Conservation (phyloP, 2,797 vertebrate genomes). For the Eidolon dupreanum region DNA sequence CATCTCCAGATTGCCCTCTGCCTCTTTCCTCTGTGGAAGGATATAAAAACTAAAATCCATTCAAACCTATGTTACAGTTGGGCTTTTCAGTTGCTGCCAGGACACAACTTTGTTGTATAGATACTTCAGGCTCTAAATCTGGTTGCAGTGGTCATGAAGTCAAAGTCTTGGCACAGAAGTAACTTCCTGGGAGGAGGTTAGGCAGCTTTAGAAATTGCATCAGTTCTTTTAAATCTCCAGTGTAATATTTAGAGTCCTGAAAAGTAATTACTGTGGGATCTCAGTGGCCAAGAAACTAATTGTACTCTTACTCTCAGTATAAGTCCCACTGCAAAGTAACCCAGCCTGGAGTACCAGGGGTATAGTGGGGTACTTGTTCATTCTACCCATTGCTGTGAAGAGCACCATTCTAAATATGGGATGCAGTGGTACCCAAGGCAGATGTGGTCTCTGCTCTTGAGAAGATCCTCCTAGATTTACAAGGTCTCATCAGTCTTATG, state of each 20-base stretch:
- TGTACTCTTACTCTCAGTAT: not conserved
- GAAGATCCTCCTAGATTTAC: not conserved
- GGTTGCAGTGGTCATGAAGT: not conserved
- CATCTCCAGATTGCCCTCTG: not conserved
- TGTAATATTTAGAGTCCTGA: not conserved
- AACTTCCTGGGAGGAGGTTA: conserved; percentile 62
- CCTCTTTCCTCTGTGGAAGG: not conserved
- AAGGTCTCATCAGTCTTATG: not conserved
- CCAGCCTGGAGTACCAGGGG: not conserved
- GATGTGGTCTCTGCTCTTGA: accelerated
- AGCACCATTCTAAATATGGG: accelerated
- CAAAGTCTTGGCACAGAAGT: conserved; percentile 4
- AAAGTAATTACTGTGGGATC: conserved; percentile 45
- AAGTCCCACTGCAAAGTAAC: not conserved
- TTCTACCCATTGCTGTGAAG: accelerated
- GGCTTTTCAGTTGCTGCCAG: not conserved
- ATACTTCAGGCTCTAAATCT: conserved; percentile 23
- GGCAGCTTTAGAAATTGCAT: conserved; percentile 52
- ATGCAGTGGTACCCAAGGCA: accelerated
- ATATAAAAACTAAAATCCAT: not conserved
- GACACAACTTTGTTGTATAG: not conserved
- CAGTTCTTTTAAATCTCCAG: conserved; percentile 26
- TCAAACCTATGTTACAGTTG: not conserved
- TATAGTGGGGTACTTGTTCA: accelerated
- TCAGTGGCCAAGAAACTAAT: conserved; percentile 22